Evolutionary conservation across 2,113 vertebrate species (phyloP), one percentile per base, ranked within the genome.

Genomic region (Phocoena sinus): DNA sequence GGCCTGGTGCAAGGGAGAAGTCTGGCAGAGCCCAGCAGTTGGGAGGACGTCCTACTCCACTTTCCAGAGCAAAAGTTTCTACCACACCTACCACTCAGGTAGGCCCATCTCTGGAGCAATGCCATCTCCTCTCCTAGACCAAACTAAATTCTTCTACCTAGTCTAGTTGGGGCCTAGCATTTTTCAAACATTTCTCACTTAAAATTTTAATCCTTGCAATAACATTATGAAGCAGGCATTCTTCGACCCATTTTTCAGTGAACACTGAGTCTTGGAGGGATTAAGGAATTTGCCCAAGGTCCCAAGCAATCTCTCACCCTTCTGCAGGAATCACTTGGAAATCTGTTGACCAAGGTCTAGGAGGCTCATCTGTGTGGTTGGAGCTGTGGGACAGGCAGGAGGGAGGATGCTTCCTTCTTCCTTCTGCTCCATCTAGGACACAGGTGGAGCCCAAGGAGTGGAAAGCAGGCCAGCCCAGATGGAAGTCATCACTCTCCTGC

Each of bases 361-460:
- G 60, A 76, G 38, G 53, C 44, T 85, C 25, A 15, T 60, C 50
- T 9, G 4, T 86, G 38, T 56, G 20, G 83, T 60, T 87, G 73
- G 36, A 93, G 50, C 63, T 28, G 4, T 68, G 44, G 74, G 18
- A 88, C 53, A 95, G 38, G 33, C 87, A 67, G 85, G 82, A 92
- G n/a, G 60, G 38, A 74, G n/a, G 20, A 50, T 62, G 71, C 21
- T 96, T n/a, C 12, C 0, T 85, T 91, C 26, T 90, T 92, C 89
- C 60, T 92, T 88, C 12, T 8, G 83, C 60, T 97, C 68, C 63
- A 81, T 93, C 74, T 63, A 97, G 89, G 87, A 87, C 86, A 67
- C 90, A 97, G 97, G 97, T 97, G 95, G 94, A 96, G 95, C 92
- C 94, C 82, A 88, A 81, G 53, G 83, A 60, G 25, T 80, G 67